A percentile compares a stretch with the other conserved stretches of the same genome.
Evolutionary conservation across 1,140 invertebrate species (phyloP).

Genomic region (Agrilus planipennis): DNA sequence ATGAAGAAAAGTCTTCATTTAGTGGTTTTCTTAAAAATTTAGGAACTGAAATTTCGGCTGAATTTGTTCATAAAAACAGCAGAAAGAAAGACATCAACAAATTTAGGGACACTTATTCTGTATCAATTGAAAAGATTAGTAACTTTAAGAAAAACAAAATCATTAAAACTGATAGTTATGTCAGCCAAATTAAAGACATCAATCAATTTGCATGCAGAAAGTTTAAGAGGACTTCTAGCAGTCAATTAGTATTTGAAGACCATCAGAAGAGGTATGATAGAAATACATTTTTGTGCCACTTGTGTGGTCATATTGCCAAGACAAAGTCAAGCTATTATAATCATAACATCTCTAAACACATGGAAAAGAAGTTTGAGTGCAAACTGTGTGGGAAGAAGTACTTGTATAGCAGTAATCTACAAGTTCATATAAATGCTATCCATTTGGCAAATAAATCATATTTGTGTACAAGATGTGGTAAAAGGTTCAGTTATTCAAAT

Average conservation of each 20-base stretch:
- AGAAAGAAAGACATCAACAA: neutral
- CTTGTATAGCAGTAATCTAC: conserved; percentile 6
- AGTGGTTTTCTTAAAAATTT: conserved; percentile 21
- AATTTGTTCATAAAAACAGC: conserved; percentile 13
- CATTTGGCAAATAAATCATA: conserved; percentile 11
- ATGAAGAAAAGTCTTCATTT: conserved; percentile 7
- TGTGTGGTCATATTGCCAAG: conserved; percentile 10
- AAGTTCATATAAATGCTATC: conserved; percentile 8
- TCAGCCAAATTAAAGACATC: conserved; percentile 9
- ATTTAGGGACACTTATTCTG: too few relatives aligned
- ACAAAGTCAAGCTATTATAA: neutral
- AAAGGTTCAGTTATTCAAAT: conserved; percentile 16
- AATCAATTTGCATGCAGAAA: conserved; percentile 5
- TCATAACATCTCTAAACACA: conserved; percentile 8
- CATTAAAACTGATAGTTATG: conserved; percentile 9
- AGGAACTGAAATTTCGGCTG: conserved; percentile 13
- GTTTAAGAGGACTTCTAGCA: conserved; percentile 1
- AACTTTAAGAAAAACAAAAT: neutral
- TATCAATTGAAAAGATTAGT: conserved; percentile 1
- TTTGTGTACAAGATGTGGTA: conserved; percentile 19
- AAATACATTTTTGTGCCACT: conserved; percentile 11
- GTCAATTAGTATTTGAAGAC: neutral
- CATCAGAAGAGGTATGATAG: conserved; percentile 1
- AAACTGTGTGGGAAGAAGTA: conserved; percentile 14
- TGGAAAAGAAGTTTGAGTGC: conserved; percentile 7